Evolutionary conservation across 2,888 invertebrate genomes (phyloP), one percentile per base, ranked within the genome.

Genomic region (Abscondita cerata): DNA sequence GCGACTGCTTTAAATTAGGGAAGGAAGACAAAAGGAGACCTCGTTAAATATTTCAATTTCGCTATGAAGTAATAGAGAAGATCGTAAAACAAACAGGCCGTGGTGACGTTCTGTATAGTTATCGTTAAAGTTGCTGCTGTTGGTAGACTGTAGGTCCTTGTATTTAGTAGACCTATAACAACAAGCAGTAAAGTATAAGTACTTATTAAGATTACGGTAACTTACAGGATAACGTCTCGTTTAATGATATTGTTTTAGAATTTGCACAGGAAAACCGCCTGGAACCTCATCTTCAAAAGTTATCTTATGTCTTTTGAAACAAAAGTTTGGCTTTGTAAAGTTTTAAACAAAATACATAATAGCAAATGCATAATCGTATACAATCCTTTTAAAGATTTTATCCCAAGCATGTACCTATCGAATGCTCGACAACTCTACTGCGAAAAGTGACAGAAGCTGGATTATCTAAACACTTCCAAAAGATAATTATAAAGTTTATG

Each of bases 1-100:
- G n/a, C 33, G 47, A 33, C 33, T 20, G 46, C 34, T 36, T 55
- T 46, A 34, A 56, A 48, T 19, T 56, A 40, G 48, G 40, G 36
- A 47, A 31, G 15, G 13, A 57, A 50, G 53, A 62, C 62, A 57
- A 58, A 62, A 58, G 62, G 25, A 46, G 47, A 41, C 54, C 69
- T 66, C 73, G 71, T 73, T 73, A 74, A 74, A 74, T 74, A 74
- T 75, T 76, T 76, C 74, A 75, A 75, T 75, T 76, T 76, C 73
- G 73, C 64, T 66, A 58, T 68, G 68, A 72, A 68, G 70, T 70
- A 73, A 73, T 76, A 75, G 68, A 70, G 65, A 59, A 56, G 64
- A 65, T 67, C 69, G 68, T 75, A 75, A 75, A 76, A 70, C 68
- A 71, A 69, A 71, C 61, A 70, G 70, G 64, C 70, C 68, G 68